Evolutionary conservation across 2,888 invertebrate genomes (phyloP), one percentile per base, ranked within the genome.

Genomic region (Archaeoteleia sp.): DNA sequence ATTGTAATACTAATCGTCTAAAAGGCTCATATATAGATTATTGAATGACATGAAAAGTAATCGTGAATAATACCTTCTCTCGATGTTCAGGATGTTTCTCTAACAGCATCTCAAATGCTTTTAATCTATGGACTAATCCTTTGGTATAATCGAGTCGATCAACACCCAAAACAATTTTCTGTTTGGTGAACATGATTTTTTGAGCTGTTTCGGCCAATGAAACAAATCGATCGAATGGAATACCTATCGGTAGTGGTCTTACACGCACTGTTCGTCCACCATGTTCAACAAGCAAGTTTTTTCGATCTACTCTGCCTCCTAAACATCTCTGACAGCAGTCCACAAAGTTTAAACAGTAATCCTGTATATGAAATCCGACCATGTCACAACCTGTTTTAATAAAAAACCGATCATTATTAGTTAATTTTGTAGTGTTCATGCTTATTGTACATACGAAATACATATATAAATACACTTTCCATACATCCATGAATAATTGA

Each of bases 81-180:
- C 91, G 91, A 80, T 95, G 93, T 81, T 95, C 93, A 0, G 95
- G 95, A 83, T 95, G 91, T 76, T 92, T 94, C 72, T 93, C 91
- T 35, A 96, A 82, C 48, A 96, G 86, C 71, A 89, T 89, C 86
- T 95, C 95, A 78, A 95, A 95, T 0, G 95, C 93, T 86, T 92
- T 91, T 39, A 96, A 86, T 42, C 93, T 90, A 77, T 95, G 91
- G 1, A 95, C 94, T 74, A 95, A 87, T 8, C 95, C 96, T 88
- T 96, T 96, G 43, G 95, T 96, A 80, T 96, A 96, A 82, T 96
- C 96, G 63, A 96, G 88, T 70, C 95, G 90, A 85, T 96, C 96
- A 4, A 96, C 95, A 8, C 95, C 95, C 55, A 96, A 87, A 68
- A 95, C 92, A 12, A 95, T 91, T 86, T 94, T 92, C 82, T 93